Percentiles rank a stretch among this genome's conserved stretches.
These are phyloP conservation scores for Seira musarum DNA, from an alignment of 2,888 invertebrate species.

Conservation along the genomic window DNA sequence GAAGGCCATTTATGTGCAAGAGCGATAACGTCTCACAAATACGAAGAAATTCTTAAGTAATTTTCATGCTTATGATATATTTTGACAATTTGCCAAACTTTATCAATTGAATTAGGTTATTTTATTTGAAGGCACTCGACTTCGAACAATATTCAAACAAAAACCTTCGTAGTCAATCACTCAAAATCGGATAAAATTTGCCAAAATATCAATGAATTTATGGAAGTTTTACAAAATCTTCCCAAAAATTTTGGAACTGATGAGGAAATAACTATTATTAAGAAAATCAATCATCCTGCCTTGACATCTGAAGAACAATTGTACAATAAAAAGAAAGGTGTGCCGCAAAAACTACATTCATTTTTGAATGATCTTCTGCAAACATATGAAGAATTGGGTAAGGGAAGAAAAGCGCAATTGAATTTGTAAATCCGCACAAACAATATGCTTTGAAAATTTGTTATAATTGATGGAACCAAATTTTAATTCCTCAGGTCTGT, in stretches of 20 bases:
- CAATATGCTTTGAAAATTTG: too few species aligned
- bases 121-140: too few species aligned
- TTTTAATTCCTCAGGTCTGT: slow-evolving; percentile 51
- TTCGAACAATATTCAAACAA: too few species aligned
- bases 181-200: slow-evolving; percentile 15
- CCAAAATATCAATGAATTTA: background rate
- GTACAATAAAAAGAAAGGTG: slow-evolving; percentile 33
- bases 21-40: slow-evolving; percentile 79
- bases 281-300: slow-evolving; percentile 35
- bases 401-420: too few species aligned
- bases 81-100: too few species aligned
- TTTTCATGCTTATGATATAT: too few species aligned
- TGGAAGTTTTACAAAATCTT: slow-evolving; percentile 12
- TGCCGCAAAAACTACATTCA: slow-evolving; percentile 14
- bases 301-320: slow-evolving; percentile 30
- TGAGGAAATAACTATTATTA: slow-evolving; percentile 2
- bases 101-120: too few species aligned
- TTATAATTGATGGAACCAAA: too few species aligned
- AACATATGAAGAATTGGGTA: slow-evolving; percentile 48
- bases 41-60: slow-evolving; percentile 76
- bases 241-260: slow-evolving; percentile 22
- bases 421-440: too few species aligned
- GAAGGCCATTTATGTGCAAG: slow-evolving; percentile 84
- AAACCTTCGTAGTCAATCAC: too few species aligned
- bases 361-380: slow-evolving; percentile 39